A percentile compares a stretch with the other conserved stretches of the same genome.
Evolutionary conservation across 2,888 invertebrate species (phyloP).

Genomic region (Cosmopolites sordidus): DNA sequence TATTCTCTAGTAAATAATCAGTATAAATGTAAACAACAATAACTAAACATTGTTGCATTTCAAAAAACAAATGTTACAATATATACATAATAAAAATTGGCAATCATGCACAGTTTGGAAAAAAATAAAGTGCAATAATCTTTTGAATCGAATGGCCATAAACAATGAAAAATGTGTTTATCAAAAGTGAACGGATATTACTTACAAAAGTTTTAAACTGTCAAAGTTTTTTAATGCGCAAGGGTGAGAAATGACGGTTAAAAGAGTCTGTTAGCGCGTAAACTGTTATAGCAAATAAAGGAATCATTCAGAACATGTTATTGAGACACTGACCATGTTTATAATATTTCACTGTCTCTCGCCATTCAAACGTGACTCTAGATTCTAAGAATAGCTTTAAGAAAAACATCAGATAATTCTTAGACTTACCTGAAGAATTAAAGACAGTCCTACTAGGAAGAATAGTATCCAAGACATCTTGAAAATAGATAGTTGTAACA

Average conservation of each 20-base stretch:
- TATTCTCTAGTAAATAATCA: background rate
- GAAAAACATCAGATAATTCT: conserved; percentile 14
- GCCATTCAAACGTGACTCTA: conserved; percentile 25
- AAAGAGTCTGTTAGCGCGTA: conserved; percentile 11
- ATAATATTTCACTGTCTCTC: conserved; percentile 43
- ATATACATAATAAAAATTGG: no score
- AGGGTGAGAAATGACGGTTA: conserved; percentile 19
- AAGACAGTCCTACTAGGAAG: conserved; percentile 41
- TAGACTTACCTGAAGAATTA: conserved; percentile 45
- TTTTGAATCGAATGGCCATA: no score
- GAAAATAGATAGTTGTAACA: conserved; percentile 25
- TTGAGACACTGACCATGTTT: conserved; percentile 43
- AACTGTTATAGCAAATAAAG: conserved; percentile 11
- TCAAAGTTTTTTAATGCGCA: conserved; percentile 9
- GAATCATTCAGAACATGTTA: background rate
- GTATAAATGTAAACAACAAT: no score
- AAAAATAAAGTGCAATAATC: no score
- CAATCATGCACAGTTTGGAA: no score
- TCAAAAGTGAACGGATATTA: background rate
- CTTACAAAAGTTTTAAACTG: background rate
- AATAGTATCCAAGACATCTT: conserved; percentile 48
- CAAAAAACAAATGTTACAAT: no score
- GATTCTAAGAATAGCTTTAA: conserved; percentile 6
- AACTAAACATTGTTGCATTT: no score
- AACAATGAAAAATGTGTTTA: no score